A percentile compares a stretch with the other conserved stretches of the same genome.
Conservation (phyloP, 2,113 vertebrate genomes). For the Nyctibius bracteatus region DNA sequence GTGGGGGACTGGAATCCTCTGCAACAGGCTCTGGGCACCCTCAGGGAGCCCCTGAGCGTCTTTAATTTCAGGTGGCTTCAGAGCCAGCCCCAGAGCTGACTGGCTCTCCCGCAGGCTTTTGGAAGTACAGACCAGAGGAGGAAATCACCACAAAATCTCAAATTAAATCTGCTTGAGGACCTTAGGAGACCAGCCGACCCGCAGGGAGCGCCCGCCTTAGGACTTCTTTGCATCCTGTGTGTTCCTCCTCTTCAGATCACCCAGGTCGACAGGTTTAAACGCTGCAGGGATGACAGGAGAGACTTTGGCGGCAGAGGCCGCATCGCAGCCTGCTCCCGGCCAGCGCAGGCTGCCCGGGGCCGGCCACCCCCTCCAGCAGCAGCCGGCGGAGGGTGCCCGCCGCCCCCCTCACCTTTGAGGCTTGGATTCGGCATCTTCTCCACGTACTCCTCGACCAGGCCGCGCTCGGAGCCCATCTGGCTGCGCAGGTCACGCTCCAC, state of each 20-base stretch:
- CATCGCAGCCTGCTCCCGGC: not conserved
- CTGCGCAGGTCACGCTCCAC: conserved; percentile 92
- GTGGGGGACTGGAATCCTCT: not conserved
- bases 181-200: not conserved
- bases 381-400: not conserved
- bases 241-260: conserved; percentile 56
- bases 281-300: not conserved
- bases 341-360: not conserved
- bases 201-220: not conserved
- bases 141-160: conserved; percentile 56
- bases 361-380: not conserved
- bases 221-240: conserved; percentile 60
- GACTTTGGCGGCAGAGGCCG: not conserved
- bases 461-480: conserved; percentile 87
- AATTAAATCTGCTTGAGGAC: conserved; percentile 60
- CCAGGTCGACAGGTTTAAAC: conserved; percentile 50
- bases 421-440: conserved; percentile 96
- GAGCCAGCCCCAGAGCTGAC: conserved; percentile 40
- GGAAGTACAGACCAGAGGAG: conserved; percentile 46
- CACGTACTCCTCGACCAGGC: conserved; percentile 95
- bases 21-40: not conserved
- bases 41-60: conserved; percentile 3
- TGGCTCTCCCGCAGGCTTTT: not conserved
- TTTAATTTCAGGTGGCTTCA: conserved; percentile 28
- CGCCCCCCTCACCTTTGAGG: conserved; percentile 85